A percentile compares a stretch with the other conserved stretches of the same genome.
Evolutionary conservation across 2,113 vertebrate species (phyloP).

Genomic region (Podarcis raffonei): DNA sequence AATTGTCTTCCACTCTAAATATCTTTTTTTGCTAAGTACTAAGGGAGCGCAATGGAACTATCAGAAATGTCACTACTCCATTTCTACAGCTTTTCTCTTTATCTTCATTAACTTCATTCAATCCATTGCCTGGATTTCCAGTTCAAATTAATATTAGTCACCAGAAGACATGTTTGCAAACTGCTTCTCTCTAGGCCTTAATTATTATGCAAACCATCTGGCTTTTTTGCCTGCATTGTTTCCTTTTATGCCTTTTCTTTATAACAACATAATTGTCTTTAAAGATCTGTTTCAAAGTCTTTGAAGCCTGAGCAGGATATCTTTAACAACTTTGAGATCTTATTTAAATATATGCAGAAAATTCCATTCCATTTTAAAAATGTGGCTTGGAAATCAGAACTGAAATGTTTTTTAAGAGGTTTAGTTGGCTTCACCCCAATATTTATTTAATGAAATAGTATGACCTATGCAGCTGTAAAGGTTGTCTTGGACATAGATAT

Average conservation of each 20-base stretch:
- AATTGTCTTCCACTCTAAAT: too few relatives aligned
- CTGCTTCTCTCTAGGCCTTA: conserved; percentile 57
- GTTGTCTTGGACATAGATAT: neutral
- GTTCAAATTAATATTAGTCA: conserved; percentile 55
- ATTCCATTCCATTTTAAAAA: conserved; percentile 18
- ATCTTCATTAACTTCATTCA: conserved; percentile 51
- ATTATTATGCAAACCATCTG: conserved; percentile 71
- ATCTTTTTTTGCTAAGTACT: too few relatives aligned
- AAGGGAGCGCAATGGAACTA: too few relatives aligned
- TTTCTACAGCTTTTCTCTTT: conserved; percentile 58
- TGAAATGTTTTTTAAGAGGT: conserved; percentile 6
- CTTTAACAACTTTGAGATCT: conserved; percentile 35
- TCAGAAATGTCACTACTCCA: conserved; percentile 7
- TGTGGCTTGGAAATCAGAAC: conserved; percentile 12
- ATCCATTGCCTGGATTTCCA: conserved; percentile 59
- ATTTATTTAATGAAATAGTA: conserved; percentile 25
- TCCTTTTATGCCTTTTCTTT: conserved; percentile 60
- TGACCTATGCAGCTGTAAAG: neutral
- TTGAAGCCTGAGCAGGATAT: conserved; percentile 53
- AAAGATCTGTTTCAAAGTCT: conserved; percentile 44
- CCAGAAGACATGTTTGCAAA: conserved; percentile 64
- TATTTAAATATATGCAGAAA: neutral
- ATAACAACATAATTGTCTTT: conserved; percentile 63
- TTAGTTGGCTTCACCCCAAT: neutral
- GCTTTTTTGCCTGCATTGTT: conserved; percentile 48